Evolutionary conservation across 2,797 vertebrate genomes (phyloP).

Genomic region (Enteromius radiatus): DNA sequence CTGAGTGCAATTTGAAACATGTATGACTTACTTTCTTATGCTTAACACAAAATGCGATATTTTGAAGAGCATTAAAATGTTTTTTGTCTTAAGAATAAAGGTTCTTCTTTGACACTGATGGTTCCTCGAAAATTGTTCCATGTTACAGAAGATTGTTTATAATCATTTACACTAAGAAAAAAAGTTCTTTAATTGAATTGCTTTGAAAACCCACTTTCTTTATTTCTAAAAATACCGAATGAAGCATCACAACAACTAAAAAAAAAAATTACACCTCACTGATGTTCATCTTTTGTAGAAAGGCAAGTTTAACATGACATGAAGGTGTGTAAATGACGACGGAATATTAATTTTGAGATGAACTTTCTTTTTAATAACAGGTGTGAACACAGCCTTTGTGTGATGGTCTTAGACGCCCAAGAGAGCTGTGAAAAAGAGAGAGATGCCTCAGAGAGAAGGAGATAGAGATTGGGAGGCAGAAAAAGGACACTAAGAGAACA

Average conservation of each 20-base stretch:
- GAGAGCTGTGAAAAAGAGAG: constrained; percentile 23
- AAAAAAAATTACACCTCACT: background rate
- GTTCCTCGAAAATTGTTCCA: no score
- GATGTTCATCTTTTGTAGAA: background rate
- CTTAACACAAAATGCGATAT: background rate
- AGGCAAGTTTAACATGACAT: background rate
- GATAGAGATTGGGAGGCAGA: constrained; percentile 29
- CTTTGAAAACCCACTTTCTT: background rate
- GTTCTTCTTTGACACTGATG: background rate
- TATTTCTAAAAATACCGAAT: background rate
- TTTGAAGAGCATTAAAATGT: background rate
- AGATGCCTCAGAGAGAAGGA: background rate
- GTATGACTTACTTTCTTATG: background rate
- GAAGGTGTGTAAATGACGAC: background rate
- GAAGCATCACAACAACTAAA: background rate
- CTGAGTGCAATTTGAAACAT: background rate
- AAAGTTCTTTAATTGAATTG: background rate
- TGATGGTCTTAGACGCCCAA: background rate
- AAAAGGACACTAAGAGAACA: constrained; percentile 38
- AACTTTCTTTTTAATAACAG: constrained; percentile 10
- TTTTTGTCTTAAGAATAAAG: background rate
- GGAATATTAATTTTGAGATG: background rate
- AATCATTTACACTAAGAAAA: background rate
- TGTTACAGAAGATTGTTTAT: background rate
- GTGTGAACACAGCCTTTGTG: constrained; percentile 2